Evolutionary conservation across 2,797 vertebrate species (phyloP).

Genomic region (Novumbra hubbsi): DNA sequence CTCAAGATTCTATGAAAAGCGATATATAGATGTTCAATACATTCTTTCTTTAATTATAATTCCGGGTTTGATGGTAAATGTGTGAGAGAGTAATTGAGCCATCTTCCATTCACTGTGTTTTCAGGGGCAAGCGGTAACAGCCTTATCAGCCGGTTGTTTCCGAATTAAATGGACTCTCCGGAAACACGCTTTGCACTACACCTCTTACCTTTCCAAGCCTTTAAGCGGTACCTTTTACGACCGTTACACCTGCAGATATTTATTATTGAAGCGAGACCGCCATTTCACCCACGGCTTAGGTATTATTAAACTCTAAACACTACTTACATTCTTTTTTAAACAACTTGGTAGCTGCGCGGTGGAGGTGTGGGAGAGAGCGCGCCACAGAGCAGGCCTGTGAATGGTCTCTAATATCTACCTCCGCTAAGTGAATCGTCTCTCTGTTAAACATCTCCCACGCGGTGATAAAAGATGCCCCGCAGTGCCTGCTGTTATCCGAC

Average conservation of each 20-base stretch:
- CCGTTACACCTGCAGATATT: neutral
- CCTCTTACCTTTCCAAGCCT: neutral
- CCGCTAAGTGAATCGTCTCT: constrained; percentile 43
- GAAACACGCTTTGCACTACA: neutral
- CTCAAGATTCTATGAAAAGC: too few relatives aligned
- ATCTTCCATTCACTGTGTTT: neutral
- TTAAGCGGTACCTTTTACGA: neutral
- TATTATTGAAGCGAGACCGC: neutral
- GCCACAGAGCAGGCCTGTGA: constrained; percentile 44
- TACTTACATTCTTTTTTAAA: constrained; percentile 31
- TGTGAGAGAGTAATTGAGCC: neutral
- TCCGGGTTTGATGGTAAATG: neutral
- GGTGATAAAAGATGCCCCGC: constrained; percentile 55
- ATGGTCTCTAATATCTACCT: constrained; percentile 59
- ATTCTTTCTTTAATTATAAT: neutral
- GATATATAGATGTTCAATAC: too few relatives aligned
- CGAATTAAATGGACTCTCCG: neutral
- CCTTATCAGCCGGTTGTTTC: neutral
- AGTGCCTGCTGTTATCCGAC: constrained; percentile 56
- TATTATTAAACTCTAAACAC: neutral
- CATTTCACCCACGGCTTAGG: neutral
- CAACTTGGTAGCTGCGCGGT: constrained; percentile 17
- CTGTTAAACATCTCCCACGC: constrained; percentile 71
- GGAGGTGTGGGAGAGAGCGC: constrained; percentile 30
- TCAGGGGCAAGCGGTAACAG: neutral